A percentile compares a stretch with the other conserved stretches of the same genome.
Evolutionary conservation across 2,888 invertebrate species (phyloP).

Genomic region (Cantharis flavilabris): DNA sequence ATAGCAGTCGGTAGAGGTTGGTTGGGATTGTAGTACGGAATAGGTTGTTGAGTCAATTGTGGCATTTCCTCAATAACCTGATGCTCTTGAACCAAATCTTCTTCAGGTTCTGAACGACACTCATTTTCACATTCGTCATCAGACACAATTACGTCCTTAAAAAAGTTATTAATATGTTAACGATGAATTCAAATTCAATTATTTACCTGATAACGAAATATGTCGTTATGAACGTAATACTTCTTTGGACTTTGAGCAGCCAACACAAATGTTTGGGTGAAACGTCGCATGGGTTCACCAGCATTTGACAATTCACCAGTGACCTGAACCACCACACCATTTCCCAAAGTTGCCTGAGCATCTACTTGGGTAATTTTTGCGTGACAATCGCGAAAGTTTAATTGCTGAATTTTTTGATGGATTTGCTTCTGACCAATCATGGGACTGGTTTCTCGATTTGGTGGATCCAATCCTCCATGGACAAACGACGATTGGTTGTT

Average conservation of each 20-base stretch:
- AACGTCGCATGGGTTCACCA: constrained; percentile 95
- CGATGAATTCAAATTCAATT: not conserved
- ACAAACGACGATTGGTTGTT: constrained; percentile 95
- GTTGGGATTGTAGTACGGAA: constrained; percentile 45
- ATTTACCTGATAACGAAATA: constrained; percentile 91
- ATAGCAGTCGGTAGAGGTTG: constrained; percentile 46
- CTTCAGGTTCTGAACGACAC: constrained; percentile 69
- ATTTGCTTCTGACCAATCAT: constrained; percentile 93
- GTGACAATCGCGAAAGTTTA: constrained; percentile 96
- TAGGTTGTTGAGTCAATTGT: constrained; percentile 38
- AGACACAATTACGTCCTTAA: constrained; percentile 63
- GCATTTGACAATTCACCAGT: constrained; percentile 96
- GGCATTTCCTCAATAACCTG: constrained; percentile 36
- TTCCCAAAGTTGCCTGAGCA: constrained; percentile 90
- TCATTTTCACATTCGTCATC: constrained; percentile 66
- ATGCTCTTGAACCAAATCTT: constrained; percentile 57
- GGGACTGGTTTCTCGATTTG: constrained; percentile 80
- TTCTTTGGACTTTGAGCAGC: constrained; percentile 95
- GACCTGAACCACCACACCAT: constrained; percentile 96
- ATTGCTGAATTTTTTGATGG: constrained; percentile 91
- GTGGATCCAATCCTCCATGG: constrained; percentile 87
- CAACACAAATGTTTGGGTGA: constrained; percentile 97
- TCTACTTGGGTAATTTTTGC: constrained; percentile 98
- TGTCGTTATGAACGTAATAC: constrained; percentile 98
- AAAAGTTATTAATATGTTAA: not conserved